phyloP scores from a whole-genome alignment of 2,113 vertebrate genomes.

The Apaloderma vittatum region DNA sequence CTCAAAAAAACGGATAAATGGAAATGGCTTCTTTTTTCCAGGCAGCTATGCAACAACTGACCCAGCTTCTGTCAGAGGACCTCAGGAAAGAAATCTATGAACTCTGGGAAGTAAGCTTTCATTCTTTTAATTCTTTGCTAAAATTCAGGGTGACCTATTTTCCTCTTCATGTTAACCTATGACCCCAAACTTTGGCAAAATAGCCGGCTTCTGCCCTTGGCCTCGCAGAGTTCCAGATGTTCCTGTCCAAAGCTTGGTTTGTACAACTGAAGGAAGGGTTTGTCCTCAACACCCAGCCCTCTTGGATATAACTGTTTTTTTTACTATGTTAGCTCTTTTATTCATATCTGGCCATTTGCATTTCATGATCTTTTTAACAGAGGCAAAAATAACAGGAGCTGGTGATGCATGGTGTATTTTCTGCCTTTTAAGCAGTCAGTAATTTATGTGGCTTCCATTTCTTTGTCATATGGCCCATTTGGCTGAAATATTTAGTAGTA shows the following conservation, averaged over 20 bases:
- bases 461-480: not conserved
- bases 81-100: slow-evolving; percentile 89
- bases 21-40: slow-evolving; percentile 59
- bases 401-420: not conserved
- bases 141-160: not conserved
- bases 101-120: slow-evolving; percentile 90
- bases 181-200: not conserved
- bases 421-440: not conserved
- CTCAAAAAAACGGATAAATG: not conserved
- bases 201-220: not conserved
- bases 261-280: not conserved
- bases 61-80: slow-evolving; percentile 85
- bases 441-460: not conserved
- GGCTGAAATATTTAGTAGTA: not conserved
- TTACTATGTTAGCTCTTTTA: not conserved
- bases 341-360: not conserved
- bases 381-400: not conserved
- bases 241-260: not conserved
- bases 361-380: not conserved
- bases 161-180: not conserved
- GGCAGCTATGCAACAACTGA: slow-evolving; percentile 91
- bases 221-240: not conserved
- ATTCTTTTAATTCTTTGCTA: not conserved
- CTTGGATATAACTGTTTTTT: not conserved
- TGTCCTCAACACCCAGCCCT: not conserved